Base-by-base conservation (phyloP, 2,113 vertebrate genomes). In the Phrynocephalus versicolor region DNA sequence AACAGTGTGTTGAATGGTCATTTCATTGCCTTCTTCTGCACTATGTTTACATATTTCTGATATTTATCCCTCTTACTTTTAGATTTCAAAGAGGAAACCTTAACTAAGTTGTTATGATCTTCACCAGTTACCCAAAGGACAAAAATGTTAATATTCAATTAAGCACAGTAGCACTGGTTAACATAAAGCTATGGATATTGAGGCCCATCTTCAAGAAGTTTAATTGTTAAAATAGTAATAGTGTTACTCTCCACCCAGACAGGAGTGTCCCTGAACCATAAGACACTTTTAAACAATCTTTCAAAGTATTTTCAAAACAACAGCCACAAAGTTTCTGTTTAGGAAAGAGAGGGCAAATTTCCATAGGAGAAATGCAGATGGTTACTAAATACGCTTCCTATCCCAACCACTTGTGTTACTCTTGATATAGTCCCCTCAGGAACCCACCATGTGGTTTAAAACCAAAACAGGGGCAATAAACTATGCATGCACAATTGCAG, bases 1-100 rank as follows among this genome's bases (percentile, higher is more conserved):
- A 89, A 70, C 80, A 62, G 80, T 64, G 88, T 90, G 65, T 79
- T 84, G 79, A 92, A 85, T 85, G 87, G 87, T 86, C 81, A 87
- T 90, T 92, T 94, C 89, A 89, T 55, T 85, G 83, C 89, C 83
- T 78, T n/a, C 89, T 57, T 1, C 0, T 87, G 81, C 65, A 33
- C 39, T 19, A 16, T 35, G 55, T 16, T 60, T n/a, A 19, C 37
- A 7, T 51, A 51, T 51, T 51, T 51, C 5, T 51, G 5, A 8
- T 8, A 51, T 16, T 86, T 35, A 27, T 6, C 1, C 81, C 6
- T 60, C 12, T 82, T 87, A 55, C 72, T 88, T 82, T 18, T 16
- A 41, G 3, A 76, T 65, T 81, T 73, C 79, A 89, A 75, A 92
- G 45, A 79, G 30, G 64, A 25, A 78, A 69, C 70, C 80, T 27